A percentile compares a stretch with the other conserved stretches of the same genome.
These are phyloP conservation scores for Sporophila hypoxantha DNA, from an alignment of 2,113 vertebrate species.

Conservation along the genomic window DNA sequence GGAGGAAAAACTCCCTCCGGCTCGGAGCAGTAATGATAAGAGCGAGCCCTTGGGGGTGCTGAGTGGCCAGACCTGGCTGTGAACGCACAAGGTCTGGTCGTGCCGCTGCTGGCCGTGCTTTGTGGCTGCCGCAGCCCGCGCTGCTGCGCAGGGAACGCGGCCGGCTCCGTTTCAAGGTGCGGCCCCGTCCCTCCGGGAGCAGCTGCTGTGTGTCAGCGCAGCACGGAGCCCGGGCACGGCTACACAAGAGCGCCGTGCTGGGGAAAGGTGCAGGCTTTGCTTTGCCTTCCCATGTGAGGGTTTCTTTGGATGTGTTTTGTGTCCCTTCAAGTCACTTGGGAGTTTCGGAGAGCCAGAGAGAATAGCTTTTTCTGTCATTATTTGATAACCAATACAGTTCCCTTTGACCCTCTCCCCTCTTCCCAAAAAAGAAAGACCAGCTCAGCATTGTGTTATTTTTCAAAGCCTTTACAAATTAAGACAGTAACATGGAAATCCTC, in stretches of 20 bases:
- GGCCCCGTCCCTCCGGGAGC: background rate
- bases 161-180: slow-evolving; percentile 8
- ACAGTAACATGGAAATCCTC: slow-evolving; percentile 67
- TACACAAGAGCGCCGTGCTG: background rate
- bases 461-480: slow-evolving; percentile 67
- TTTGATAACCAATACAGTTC: slow-evolving; percentile 65
- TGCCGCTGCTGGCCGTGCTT: background rate
- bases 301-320: slow-evolving; percentile 61
- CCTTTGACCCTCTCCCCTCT: slow-evolving; percentile 63
- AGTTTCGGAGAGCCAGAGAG: slow-evolving; percentile 56
- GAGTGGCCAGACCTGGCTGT: background rate
- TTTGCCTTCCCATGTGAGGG: slow-evolving; percentile 20
- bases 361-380: slow-evolving; percentile 66
- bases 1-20: background rate
- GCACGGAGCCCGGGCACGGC: background rate
- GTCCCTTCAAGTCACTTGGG: slow-evolving; percentile 61
- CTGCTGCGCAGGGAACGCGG: background rate
- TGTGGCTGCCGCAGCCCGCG: background rate
- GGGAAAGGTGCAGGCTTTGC: slow-evolving; percentile 33
- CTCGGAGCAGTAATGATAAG: background rate
- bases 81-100: accelerated
- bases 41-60: background rate
- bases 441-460: slow-evolving; percentile 66
- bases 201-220: background rate
- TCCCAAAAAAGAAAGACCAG: slow-evolving; percentile 61